Evolutionary conservation across 2,797 vertebrate genomes (phyloP), one percentile per base, ranked within the genome.

Genomic region (Squalus acanthias): DNA sequence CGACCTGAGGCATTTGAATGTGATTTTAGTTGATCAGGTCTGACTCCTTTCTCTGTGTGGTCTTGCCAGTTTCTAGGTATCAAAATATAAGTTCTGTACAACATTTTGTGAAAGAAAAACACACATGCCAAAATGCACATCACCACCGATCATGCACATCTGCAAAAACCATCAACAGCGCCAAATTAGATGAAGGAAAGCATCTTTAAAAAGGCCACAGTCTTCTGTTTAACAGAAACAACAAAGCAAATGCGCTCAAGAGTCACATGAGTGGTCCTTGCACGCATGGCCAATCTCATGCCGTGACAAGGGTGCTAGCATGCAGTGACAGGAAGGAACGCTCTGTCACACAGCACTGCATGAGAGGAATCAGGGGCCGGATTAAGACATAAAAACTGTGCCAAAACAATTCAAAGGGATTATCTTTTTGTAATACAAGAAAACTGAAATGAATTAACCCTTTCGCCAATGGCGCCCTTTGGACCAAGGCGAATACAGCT

Each of bases 391-490:
- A 88, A 65, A 96, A 95, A 82, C 96, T 96, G 97, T 97, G 97
- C 97, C 97, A 97, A 97, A 97, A 97, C 97, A 97, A 97, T 97
- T 97, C 97, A 96, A 96, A 96, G 97, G 97, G 97, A 97, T 97
- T 97, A 97, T 96, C 96, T 96, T 93, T 39, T 96, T 96, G 97
- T 96, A 97, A 97, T 97, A 97, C 96, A 87, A 96, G 96, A 97
- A 97, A 97, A 97, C 97, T 97, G 97, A 97, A 97, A 96, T 95
- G 97, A 96, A 97, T 97, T 97, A 97, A 96, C 76, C 76, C 96
- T 88, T 85, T 65, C 46, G 82, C 22, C 53, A 46, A 46, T 46
- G 13, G 20, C 10, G 67, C 7, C 29, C 70, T 74, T 74, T 76
- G 26, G 57, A 95, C 29, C 70, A 95, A 57, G 70, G 46, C 70